Evolutionary conservation across 2,113 vertebrate species (phyloP), one percentile per base, ranked within the genome.

Genomic region (Mungos mungo): DNA sequence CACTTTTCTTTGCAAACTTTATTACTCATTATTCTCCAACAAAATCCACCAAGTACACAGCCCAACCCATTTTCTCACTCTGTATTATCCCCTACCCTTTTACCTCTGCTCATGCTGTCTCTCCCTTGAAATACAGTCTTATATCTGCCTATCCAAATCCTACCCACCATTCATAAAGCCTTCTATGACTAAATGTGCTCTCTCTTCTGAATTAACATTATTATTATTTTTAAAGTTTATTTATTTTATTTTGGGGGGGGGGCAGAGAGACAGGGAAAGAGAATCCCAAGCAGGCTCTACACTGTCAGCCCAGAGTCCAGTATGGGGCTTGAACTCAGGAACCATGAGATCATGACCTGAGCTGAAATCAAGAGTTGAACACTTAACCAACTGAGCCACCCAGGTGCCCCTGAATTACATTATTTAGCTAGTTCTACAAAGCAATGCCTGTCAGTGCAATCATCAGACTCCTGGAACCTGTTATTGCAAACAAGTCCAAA

Each of bases 351-450:
- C 57, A 60, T 25, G 57, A 60, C 21, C 57, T 60, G 57, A 60
- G 57, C 57, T 60, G 21, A 60, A 57, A 60, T 60, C 57, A 60
- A 57, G 57, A 25, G 57, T 23, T 60, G 21, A 21, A 60, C 0
- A 21, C 57, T 60, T 60, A 60, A 23, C 57, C 8, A 18, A 25
- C 57, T 60, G 57, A 60, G 57, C 57, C 57, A 60, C 57, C 8
- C 21, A 60, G 57, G 21, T 2, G 7, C 57, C 57, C 57, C 57
- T 60, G 57, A 23, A 60, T 60, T 60, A 25, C 57, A 25, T 69
- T 76, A 89, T 60, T 90, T 66, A 71, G 18, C 88, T 96, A 72
- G 45, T 45, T 82, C 66, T 52, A 60, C 31, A 93, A 90, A 95
- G 50, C 45, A 93, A 81, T 85, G 33, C 83, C 86, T 79, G 52